Conservation (phyloP, 53 echinoderm and acorn worm species). For the Hippasteria phrygiana region DNA sequence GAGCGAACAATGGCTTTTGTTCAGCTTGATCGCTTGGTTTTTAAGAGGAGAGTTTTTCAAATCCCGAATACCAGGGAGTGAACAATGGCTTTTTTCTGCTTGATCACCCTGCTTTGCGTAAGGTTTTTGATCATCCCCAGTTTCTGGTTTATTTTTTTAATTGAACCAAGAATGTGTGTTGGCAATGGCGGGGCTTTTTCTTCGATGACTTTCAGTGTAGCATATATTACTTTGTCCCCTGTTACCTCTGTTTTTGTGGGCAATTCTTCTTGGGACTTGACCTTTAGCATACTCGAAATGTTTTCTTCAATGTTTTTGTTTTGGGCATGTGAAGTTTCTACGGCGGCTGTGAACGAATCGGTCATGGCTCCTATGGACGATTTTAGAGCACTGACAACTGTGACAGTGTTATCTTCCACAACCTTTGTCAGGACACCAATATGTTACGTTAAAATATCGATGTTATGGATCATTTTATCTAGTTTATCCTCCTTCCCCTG, state of each 20-base stretch:
- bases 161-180: not conserved
- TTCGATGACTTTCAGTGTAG: not conserved
- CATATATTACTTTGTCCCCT: conserved; percentile 12
- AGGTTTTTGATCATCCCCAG: not conserved
- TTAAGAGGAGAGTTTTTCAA: too few species aligned
- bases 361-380: conserved; percentile 7
- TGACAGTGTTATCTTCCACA: conserved; percentile 9
- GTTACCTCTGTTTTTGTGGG: not conserved
- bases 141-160: conserved; percentile 12
- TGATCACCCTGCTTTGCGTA: conserved; percentile 2
- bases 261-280: not conserved
- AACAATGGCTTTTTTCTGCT: not conserved
- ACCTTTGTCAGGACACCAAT: conserved; percentile 7
- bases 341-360: too few species aligned
- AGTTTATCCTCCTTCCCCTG: conserved; percentile 17
- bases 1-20: conserved; percentile 11
- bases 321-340: not conserved
- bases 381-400: not conserved
- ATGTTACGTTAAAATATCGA: not conserved
- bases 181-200: conserved; percentile 39
- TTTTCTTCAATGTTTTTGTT: conserved; percentile 5
- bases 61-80: not conserved
- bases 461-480: not conserved
- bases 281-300: not conserved
- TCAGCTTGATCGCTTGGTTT: not conserved